Base-by-base conservation (phyloP, 1,140 invertebrate species). In the Condylostylus longicornis region DNA sequence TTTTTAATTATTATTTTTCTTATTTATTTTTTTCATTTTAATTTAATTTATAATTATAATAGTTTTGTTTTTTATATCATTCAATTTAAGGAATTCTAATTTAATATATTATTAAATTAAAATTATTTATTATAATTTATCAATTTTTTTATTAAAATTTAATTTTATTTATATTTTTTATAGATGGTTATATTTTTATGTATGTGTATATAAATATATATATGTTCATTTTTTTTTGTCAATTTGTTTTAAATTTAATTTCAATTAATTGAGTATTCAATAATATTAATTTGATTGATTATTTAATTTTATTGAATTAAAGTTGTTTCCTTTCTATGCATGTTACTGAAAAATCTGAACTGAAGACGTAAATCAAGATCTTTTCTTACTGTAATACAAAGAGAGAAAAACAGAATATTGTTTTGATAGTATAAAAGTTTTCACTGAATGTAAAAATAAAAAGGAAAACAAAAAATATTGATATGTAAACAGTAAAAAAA, bases 271-370 rank as follows among this genome's bases (percentile, higher is more conserved):
- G n/a, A n/a, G n/a, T n/a, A n/a, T 46, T 44, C 40, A 19, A 5
- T 19, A 33, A 33, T 36, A 45, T 39, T 35, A 22, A 42, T 39
- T 39, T 41, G 30, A 38, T 38, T 12, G 18, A 34, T 35, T 34
- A 19, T 44, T 57, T 41, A n/a, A 22, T 27, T 30, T 42, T 34
- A 18, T 44, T 42, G 73, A 84, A 72, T 84, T 79, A 72, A 82
- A 71, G 80, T 73, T 65, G 75, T 74, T 62, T 75, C 74, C 78
- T 81, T 82, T 73, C 79, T 79, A 69, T 75, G 76, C 66, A 79
- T 75, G 73, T 82, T 82, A 74, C 83, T 84, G 82, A 85, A 85
- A 77, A 86, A 84, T 75, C 82, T 78, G 78, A 82, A 85, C 71
- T 82, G 78, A 69, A 84, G 78, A 72, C 80, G 78, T 75, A 84